Conservation (phyloP, 2,797 vertebrate species). For the Pseudocheirus occidentalis region DNA sequence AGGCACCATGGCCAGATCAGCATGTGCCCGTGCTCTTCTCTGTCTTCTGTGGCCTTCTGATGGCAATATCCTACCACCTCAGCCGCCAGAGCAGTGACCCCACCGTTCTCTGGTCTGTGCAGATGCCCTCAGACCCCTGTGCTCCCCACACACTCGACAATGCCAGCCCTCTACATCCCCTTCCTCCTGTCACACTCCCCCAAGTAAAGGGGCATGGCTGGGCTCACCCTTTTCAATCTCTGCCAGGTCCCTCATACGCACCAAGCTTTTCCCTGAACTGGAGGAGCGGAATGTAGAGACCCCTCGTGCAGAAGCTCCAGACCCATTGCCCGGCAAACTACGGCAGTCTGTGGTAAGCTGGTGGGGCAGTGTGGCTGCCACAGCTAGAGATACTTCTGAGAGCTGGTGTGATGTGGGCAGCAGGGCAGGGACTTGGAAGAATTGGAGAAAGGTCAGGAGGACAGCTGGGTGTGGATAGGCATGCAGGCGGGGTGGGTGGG, state of each 20-base stretch:
- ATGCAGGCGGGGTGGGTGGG: neutral
- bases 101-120: slow-evolving; percentile 88
- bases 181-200: neutral
- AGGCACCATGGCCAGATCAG: slow-evolving; percentile 93
- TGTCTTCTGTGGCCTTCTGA: slow-evolving; percentile 92
- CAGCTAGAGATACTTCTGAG: neutral
- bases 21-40: slow-evolving; percentile 95
- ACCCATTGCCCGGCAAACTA: slow-evolving; percentile 93
- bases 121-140: neutral
- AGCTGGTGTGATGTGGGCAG: accelerated
- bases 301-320: slow-evolving; percentile 90
- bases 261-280: slow-evolving; percentile 91
- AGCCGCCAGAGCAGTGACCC: slow-evolving; percentile 95
- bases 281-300: slow-evolving; percentile 90
- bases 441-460: neutral
- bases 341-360: slow-evolving; percentile 90
- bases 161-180: neutral
- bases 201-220: neutral
- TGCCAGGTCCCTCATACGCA: slow-evolving; percentile 90
- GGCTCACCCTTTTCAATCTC: neutral
- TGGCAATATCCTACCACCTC: slow-evolving; percentile 93
- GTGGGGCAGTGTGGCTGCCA: slow-evolving; percentile 69
- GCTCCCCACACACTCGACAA: neutral
- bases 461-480: neutral
- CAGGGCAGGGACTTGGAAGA: too few relatives aligned